These are phyloP conservation scores for Rhincodon typus DNA, from an alignment of 2,797 vertebrate species.

Conservation along the genomic window DNA sequence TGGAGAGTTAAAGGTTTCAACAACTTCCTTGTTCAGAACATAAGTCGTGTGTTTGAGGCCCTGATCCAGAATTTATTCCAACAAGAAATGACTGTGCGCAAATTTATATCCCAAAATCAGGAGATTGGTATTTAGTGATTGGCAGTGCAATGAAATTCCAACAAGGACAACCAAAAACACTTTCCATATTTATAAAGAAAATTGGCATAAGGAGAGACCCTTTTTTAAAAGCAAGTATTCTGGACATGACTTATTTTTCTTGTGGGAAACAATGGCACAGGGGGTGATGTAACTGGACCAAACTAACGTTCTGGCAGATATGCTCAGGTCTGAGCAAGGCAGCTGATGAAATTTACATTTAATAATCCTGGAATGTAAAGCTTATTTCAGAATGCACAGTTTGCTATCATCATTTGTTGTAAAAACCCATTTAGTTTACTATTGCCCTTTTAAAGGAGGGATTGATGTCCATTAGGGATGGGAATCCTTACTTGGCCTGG, in stretches of 20 bases:
- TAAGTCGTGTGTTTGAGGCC: not conserved
- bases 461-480: too few relatives aligned
- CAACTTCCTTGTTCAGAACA: not conserved
- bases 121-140: not conserved
- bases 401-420: too few relatives aligned
- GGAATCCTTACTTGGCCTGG: too few relatives aligned
- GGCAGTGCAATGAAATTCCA: too few relatives aligned
- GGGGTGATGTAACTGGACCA: too few relatives aligned
- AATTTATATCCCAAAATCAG: not conserved
- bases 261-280: not conserved
- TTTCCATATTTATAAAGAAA: not conserved
- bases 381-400: too few relatives aligned
- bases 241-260: not conserved
- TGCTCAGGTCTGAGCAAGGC: too few relatives aligned
- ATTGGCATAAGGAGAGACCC: not conserved
- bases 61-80: not conserved
- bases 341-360: too few relatives aligned
- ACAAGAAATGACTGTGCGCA: not conserved
- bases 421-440: too few relatives aligned
- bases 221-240: not conserved
- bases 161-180: not conserved
- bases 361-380: too few relatives aligned
- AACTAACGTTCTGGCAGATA: too few relatives aligned
- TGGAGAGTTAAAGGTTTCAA: not conserved
- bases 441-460: fast-evolving